Base-by-base conservation (phyloP, 2,888 invertebrate genomes). In the Eurytoma californica region DNA sequence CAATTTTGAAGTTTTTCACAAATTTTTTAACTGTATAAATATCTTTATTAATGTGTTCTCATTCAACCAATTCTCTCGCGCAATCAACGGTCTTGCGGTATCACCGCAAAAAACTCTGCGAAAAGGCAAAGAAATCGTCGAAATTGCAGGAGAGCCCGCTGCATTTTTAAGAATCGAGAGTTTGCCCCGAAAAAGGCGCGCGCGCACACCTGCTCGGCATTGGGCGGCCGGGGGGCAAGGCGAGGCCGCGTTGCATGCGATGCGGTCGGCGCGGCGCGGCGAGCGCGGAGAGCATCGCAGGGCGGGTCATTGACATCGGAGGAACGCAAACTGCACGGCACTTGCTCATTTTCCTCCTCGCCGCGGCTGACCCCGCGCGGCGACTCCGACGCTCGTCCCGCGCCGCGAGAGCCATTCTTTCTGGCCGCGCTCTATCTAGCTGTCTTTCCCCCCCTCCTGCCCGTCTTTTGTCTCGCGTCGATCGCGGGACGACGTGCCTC, bases 221-320 rank as follows among this genome's bases (percentile, higher is more conserved):
- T 39, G 5, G 5, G 39, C 53, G 53, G 53, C 53, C 53, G 53
- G 7, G 39, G 39, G 39, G 39, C 53, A n/a, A 53, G 53, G n/a
- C 53, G 53, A 53, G 24, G 24, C 57, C 18, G 20, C 57, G 18
- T n/a, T 18, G 18, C 20, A 16, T 16, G 18, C 57, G 18, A n/a
- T 7, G 4, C 13, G 12, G 16, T 5, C 57, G 20, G 9, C 9
- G 18, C 68, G 39, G 30, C 57, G 55, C 47, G 66, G 39, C 57
- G 66, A 20, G 61, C 65, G 58, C 76, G 72, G 80, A 79, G 76
- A 79, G 69, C 63, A 80, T 63, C 66, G 63, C 20, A 82, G 13
- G 4, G 16, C 82, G 87, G 88, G 87, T 88, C 88, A 85, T 86
- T 85, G 88, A 88, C 88, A 87, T 85, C 83, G 80, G 79, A 84